Conservation (phyloP, 2,797 vertebrate species). For the Characodon lateralis region DNA sequence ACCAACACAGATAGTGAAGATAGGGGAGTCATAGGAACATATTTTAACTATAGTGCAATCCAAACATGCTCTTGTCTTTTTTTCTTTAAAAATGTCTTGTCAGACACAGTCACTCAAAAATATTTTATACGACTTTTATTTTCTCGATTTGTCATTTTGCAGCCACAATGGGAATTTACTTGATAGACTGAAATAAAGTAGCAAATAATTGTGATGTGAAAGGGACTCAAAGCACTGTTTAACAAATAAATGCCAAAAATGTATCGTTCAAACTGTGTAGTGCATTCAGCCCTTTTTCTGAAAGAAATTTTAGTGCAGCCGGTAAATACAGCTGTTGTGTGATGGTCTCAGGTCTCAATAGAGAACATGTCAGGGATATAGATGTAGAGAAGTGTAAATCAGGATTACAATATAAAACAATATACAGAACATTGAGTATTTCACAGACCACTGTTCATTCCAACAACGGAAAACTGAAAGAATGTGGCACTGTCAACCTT, state of each 20-base stretch:
- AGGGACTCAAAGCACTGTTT: background rate
- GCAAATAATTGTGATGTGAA: background rate
- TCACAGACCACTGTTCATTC: background rate
- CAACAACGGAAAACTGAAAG: background rate
- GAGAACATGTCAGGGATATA: background rate
- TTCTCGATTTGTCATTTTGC: no score
- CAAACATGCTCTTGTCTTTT: background rate
- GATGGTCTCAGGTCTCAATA: no score
- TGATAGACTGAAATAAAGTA: no score
- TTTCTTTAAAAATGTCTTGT: background rate
- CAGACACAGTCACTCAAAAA: background rate
- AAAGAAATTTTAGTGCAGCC: no score
- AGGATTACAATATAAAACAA: background rate
- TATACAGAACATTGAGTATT: background rate
- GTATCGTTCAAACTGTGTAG: no score
- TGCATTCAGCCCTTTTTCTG: no score
- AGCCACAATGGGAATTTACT: no score
- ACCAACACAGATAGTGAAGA: slow-evolving; percentile 47
- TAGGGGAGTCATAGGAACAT: background rate
- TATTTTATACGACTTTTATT: background rate
- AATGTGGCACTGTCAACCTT: background rate
- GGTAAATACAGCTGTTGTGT: no score
- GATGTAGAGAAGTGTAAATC: background rate
- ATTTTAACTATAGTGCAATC: background rate
- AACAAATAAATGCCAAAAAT: no score